A percentile compares a stretch with the other conserved stretches of the same genome.
Conservation (phyloP, 1,140 invertebrate species). For the Stegodyphus mimosarum region DNA sequence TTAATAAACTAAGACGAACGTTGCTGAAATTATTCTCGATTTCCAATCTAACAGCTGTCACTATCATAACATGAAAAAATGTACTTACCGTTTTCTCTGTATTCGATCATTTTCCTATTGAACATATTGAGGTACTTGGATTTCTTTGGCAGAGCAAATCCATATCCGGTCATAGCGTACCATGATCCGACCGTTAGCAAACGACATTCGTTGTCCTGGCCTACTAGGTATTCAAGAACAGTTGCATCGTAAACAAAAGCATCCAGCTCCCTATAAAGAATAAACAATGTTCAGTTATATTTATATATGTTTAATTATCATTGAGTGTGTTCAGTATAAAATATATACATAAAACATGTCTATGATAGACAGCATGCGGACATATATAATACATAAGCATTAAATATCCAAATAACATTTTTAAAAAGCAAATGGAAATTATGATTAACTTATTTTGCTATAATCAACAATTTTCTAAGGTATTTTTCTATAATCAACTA, state of each 20-base stretch:
- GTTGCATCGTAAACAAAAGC: conserved; percentile 99
- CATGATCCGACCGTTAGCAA: conserved; percentile 94
- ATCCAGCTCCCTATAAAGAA: conserved; percentile 82
- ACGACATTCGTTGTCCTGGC: conserved; percentile 93
- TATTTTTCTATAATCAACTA: no score
- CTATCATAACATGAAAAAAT: neutral
- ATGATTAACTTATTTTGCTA: no score
- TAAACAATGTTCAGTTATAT: neutral
- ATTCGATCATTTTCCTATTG: conserved; percentile 93
- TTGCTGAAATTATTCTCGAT: no score
- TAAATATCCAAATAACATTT: no score
- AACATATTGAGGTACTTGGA: conserved; percentile 96
- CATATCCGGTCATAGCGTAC: conserved; percentile 92
- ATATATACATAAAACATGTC: neutral
- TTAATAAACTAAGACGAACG: no score
- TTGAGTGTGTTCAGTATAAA: neutral
- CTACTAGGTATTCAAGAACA: conserved; percentile 96
- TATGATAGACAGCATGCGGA: no score
- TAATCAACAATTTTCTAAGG: no score
- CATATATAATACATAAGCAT: no score
- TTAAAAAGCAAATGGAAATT: no score
- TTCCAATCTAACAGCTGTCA: neutral
- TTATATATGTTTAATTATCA: no score
- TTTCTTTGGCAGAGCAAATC: conserved; percentile 94
- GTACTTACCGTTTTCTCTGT: conserved; percentile 87